These are phyloP conservation scores for Ricordea florida DNA, from an alignment of 92 coral and sea anemone species.

Conservation along the genomic window DNA sequence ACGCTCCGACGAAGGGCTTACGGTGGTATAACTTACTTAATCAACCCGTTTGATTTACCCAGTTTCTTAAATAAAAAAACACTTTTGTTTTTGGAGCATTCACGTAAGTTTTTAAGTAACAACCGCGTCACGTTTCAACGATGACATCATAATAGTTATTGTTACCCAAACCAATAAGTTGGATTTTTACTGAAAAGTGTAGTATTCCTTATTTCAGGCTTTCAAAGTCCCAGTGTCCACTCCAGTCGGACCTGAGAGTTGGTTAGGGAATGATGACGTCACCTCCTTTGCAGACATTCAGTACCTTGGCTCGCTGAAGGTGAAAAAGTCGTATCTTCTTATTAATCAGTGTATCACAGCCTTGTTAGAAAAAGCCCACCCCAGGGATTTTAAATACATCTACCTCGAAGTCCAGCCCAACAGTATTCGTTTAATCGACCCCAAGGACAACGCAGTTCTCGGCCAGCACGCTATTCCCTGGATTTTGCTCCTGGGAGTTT, in stretches of 20 bases:
- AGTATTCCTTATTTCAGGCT: slow-evolving; percentile 40
- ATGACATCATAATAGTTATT: too few species aligned
- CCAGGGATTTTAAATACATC: slow-evolving; percentile 77
- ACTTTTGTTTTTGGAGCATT: too few species aligned
- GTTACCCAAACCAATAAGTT: too few species aligned
- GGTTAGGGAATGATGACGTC: slow-evolving; percentile 68
- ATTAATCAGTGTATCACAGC: slow-evolving; percentile 83
- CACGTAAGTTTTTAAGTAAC: too few species aligned
- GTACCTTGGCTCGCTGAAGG: slow-evolving; percentile 87
- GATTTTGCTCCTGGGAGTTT: slow-evolving; percentile 94
- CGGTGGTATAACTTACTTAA: too few species aligned
- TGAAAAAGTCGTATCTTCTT: slow-evolving; percentile 78
- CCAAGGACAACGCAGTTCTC: slow-evolving; percentile 39
- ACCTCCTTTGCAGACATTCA: slow-evolving; percentile 75
- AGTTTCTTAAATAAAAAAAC: too few species aligned
- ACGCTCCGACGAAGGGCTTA: too few species aligned
- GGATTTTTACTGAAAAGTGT: too few species aligned
- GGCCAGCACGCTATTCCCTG: slow-evolving; percentile 81
- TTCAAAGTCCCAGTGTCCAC: slow-evolving; percentile 45
- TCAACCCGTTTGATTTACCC: too few species aligned
- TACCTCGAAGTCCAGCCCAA: slow-evolving; percentile 73
- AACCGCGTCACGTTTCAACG: too few species aligned
- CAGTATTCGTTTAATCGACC: slow-evolving; percentile 77
- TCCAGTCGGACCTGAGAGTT: slow-evolving; percentile 38
- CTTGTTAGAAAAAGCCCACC: slow-evolving; percentile 73